A percentile compares a stretch with the other conserved stretches of the same genome.
Evolutionary conservation across 2,113 vertebrate species (phyloP).

Genomic region (Lichenostomus cassidix): DNA sequence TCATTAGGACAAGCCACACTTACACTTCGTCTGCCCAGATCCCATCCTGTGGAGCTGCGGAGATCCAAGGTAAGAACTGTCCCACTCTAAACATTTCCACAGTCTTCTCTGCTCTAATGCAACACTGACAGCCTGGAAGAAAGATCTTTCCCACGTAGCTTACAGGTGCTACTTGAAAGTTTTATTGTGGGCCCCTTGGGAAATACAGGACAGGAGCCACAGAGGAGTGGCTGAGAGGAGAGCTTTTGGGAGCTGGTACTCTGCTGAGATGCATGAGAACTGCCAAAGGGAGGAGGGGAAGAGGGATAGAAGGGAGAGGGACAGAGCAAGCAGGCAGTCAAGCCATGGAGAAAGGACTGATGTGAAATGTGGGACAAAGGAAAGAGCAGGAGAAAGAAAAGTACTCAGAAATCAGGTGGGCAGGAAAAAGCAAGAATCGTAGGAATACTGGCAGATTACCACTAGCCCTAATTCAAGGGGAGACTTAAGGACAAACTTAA

Average conservation of each 20-base stretch:
- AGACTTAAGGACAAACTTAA: background rate
- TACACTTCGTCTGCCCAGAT: conserved; percentile 49
- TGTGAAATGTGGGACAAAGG: background rate
- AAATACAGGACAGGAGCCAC: background rate
- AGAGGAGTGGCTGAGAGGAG: background rate
- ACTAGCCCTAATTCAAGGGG: background rate
- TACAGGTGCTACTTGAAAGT: background rate
- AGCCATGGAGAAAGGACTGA: background rate
- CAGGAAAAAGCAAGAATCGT: background rate
- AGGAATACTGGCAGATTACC: background rate
- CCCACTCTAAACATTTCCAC: background rate
- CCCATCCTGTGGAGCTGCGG: conserved; percentile 31
- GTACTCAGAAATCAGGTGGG: background rate
- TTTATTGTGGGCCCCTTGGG: background rate
- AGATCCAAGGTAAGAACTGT: conserved; percentile 57
- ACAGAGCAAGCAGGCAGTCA: background rate
- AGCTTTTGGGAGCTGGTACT: background rate
- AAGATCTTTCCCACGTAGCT: accelerated
- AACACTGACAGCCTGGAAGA: background rate
- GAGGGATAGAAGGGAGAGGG: background rate
- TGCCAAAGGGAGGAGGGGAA: background rate
- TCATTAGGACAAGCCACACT: conserved; percentile 45
- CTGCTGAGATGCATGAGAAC: background rate
- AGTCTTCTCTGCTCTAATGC: background rate
- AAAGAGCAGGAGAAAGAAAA: background rate